A percentile compares a stretch with the other conserved stretches of the same genome.
These are phyloP conservation scores for Loriculus beryllinus DNA, from an alignment of 2,797 vertebrate genomes.

Conservation along the genomic window DNA sequence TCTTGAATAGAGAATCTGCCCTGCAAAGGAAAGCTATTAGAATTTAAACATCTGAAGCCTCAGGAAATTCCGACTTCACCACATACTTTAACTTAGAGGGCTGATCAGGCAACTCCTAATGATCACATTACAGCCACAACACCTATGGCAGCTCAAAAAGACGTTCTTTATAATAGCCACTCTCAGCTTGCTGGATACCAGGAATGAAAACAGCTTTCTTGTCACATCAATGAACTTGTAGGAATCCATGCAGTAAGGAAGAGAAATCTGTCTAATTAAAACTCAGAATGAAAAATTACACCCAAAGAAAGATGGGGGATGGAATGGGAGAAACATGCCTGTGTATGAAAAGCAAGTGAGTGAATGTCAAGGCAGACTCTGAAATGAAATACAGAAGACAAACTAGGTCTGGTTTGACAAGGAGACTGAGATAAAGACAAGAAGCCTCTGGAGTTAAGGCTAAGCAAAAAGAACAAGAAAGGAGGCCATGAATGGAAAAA, in stretches of 20 bases:
- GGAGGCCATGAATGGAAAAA: background rate
- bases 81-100: background rate
- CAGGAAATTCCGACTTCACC: background rate
- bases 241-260: background rate
- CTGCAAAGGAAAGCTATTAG: background rate
- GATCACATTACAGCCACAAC: background rate
- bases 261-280: background rate
- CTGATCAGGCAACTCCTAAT: background rate
- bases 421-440: background rate
- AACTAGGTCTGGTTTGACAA: background rate
- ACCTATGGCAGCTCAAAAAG: background rate
- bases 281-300: background rate
- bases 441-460: background rate
- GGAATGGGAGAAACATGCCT: background rate
- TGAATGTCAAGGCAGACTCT: background rate
- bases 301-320: background rate
- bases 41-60: background rate
- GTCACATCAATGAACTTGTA: background rate
- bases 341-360: background rate
- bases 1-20: background rate
- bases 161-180: background rate
- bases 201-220: background rate
- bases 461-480: background rate
- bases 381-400: background rate
- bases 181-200: background rate